Base-by-base conservation (phyloP, 1,140 invertebrate species). In the Atta cephalotes region DNA sequence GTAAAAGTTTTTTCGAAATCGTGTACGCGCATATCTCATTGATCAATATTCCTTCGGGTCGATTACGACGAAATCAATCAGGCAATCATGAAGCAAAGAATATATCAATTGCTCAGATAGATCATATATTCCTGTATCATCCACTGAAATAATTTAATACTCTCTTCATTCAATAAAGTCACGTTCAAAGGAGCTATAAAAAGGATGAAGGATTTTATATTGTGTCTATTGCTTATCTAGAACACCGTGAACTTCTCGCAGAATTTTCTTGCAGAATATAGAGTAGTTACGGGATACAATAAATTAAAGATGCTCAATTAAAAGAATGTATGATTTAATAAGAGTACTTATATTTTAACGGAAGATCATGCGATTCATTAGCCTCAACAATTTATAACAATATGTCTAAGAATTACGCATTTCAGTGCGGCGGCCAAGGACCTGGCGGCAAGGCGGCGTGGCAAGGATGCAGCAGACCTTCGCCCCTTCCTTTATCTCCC, bases 391-490 rank as follows among this genome's bases (percentile, higher is more conserved):
- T 51, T 62, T 18, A 6, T 74, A 72, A 60, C 12, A 56, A 84
- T 62, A 72, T 63, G 39, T 51, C 80, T 84, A 28, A 84, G 58
- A 76, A 18, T 84, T 62, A 35, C 14, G 45, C 92, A 91, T 95
- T 95, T 89, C 92, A 95, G 94, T 95, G 94, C 79, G 93, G 93
- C 51, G 92, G 92, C 56, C 91, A 92, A 80, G 94, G 94, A 87
- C 93, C 93, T 95, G 97, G 97, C 87, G 97, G 97, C 87, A 97
- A 97, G 92, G 97, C 97, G 91, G 97, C 97, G 93, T 97, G 97
- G 97, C 97, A 97, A 95, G 97, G 97, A 95, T 97, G 97, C 96
- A 97, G 96, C 93, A 96, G 97, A 95, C 96, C 97, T 93, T 94
- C 94, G n/a, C 94, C 94, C 66, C 89, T 95, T 87, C 93, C 93